Evolutionary conservation across 1,140 invertebrate genomes (phyloP).

Genomic region (Megalonaias nervosa): DNA sequence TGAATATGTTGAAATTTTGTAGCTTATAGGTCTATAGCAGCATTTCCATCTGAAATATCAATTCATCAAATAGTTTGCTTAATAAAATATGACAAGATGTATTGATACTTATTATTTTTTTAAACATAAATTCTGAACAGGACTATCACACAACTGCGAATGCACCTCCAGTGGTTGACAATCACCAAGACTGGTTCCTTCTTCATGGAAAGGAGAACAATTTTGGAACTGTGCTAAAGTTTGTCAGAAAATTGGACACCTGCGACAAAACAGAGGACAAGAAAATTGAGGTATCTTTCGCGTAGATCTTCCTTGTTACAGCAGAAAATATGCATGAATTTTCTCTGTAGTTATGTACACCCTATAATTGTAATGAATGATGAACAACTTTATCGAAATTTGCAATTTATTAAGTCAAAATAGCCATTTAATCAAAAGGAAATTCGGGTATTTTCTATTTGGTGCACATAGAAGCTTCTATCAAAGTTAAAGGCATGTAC

Average conservation of each 20-base stretch:
- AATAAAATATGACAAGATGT: too few relatives aligned
- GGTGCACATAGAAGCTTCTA: background rate
- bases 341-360: too few relatives aligned
- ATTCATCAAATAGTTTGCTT: too few relatives aligned
- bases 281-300: constrained; percentile 16
- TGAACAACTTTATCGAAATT: too few relatives aligned
- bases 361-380: too few relatives aligned
- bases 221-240: constrained; percentile 40
- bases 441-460: background rate
- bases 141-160: constrained; percentile 35
- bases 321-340: too few relatives aligned
- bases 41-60: too few relatives aligned
- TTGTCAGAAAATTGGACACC: constrained; percentile 33
- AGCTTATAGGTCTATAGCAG: too few relatives aligned
- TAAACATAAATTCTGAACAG: constrained; percentile 5
- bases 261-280: constrained; percentile 38
- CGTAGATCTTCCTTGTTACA: background rate
- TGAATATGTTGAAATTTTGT: too few relatives aligned
- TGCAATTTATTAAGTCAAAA: too few relatives aligned
- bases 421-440: background rate
- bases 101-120: too few relatives aligned
- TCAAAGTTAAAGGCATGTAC: background rate
- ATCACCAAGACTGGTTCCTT: constrained; percentile 36
- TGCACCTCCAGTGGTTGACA: constrained; percentile 24
- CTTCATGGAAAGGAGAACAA: constrained; percentile 30